These are phyloP conservation scores for Nicator chloris DNA, from an alignment of 2,113 vertebrate genomes.

Conservation along the genomic window DNA sequence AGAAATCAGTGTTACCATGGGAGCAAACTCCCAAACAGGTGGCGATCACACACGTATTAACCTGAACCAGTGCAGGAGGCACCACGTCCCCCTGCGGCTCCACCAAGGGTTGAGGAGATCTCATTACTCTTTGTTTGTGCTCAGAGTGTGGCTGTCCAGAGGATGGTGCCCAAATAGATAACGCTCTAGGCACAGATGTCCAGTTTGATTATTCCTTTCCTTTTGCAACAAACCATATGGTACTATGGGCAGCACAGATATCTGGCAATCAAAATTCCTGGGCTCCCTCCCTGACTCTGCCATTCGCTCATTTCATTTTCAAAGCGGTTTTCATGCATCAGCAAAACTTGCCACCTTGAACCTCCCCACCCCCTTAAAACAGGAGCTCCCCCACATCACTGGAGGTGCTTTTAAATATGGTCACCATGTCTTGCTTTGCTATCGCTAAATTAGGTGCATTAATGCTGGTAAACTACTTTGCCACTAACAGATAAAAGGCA, in stretches of 20 bases:
- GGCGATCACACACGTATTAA: not conserved
- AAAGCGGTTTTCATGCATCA: not conserved
- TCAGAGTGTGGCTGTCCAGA: not conserved
- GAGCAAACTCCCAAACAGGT: slow-evolving; percentile 43
- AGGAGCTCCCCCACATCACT: not conserved
- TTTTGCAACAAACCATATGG: slow-evolving; percentile 51
- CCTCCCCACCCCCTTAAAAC: not conserved
- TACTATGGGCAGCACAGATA: not conserved
- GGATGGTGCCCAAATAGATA: slow-evolving; percentile 33
- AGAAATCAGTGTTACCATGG: not conserved
- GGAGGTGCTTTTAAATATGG: not conserved
- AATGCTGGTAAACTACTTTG: slow-evolving; percentile 23
- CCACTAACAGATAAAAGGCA: slow-evolving; percentile 20
- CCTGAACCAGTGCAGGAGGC: slow-evolving; percentile 17
- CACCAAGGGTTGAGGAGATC: not conserved
- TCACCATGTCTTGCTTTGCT: not conserved
- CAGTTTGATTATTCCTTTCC: slow-evolving; percentile 11
- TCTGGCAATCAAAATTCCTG: slow-evolving; percentile 52
- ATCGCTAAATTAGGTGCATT: not conserved
- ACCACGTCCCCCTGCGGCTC: not conserved
- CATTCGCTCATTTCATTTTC: not conserved
- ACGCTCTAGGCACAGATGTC: slow-evolving; percentile 26
- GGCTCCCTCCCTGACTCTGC: not conserved
- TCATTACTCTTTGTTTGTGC: slow-evolving; percentile 35
- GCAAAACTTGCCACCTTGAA: not conserved